phyloP scores from a whole-genome alignment of 2,888 invertebrate genomes.

The Netelia melanura region DNA sequence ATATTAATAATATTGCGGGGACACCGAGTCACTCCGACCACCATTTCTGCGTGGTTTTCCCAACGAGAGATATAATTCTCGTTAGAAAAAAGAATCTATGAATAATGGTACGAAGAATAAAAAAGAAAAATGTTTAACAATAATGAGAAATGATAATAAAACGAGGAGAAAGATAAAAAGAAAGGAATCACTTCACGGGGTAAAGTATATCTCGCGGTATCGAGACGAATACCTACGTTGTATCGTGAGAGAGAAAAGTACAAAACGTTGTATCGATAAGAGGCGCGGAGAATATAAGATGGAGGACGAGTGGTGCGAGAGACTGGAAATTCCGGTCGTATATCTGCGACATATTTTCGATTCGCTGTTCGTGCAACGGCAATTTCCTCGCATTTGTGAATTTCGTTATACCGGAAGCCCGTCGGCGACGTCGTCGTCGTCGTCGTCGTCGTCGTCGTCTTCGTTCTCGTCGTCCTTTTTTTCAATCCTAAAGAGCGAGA shows the following conservation, averaged over 20 bases:
- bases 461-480: slow-evolving; percentile 44
- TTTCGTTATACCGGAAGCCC: slow-evolving; percentile 68
- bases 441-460: slow-evolving; percentile 16
- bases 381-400: slow-evolving; percentile 71
- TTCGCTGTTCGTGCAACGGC: slow-evolving; percentile 63
- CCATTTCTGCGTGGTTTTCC: slow-evolving; percentile 17
- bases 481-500: slow-evolving; percentile 5
- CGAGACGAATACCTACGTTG: slow-evolving; percentile 27
- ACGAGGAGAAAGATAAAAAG: slow-evolving; percentile 1
- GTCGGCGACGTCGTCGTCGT: slow-evolving; percentile 44
- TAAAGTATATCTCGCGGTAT: slow-evolving; percentile 4
- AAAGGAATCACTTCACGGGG: too few relatives aligned
- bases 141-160: not conserved
- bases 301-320: slow-evolving; percentile 50
- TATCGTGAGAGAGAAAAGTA: slow-evolving; percentile 8
- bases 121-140: not conserved
- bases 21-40: slow-evolving; percentile 6
- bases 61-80: not conserved
- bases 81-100: not conserved
- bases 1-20: slow-evolving; percentile 40
- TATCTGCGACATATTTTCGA: slow-evolving; percentile 68
- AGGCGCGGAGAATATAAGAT: slow-evolving; percentile 47
- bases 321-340: slow-evolving; percentile 67
- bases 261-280: slow-evolving; percentile 56
- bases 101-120: not conserved